phyloP scores from a whole-genome alignment of 2,797 vertebrate species.

The Aplochiton taeniatus region DNA sequence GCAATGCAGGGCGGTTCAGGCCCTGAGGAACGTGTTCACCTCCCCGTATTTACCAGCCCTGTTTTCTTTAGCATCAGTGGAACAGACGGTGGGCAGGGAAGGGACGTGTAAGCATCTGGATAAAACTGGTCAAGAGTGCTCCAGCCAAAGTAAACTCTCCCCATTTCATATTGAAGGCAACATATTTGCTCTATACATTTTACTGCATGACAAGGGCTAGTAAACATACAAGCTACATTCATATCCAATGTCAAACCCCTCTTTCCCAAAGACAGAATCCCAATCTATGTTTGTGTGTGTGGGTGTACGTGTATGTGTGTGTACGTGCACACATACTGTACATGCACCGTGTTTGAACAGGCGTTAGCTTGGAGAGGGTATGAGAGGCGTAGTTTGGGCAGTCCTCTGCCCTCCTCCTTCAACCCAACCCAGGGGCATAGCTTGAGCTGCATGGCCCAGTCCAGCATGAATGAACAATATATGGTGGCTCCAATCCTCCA shows the following conservation, averaged over 20 bases:
- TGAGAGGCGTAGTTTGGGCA: neutral
- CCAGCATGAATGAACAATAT: slow-evolving; percentile 71
- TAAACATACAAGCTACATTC: neutral
- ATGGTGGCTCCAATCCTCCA: slow-evolving; percentile 57
- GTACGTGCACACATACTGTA: slow-evolving; percentile 4
- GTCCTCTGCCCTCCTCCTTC: neutral
- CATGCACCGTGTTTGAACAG: slow-evolving; percentile 6
- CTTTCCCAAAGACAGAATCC: neutral
- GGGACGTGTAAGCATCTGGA: slow-evolving; percentile 11
- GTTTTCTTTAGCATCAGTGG: slow-evolving; percentile 47
- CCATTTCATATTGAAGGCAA: slow-evolving; percentile 4
- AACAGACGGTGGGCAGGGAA: slow-evolving; percentile 10
- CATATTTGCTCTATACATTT: neutral
- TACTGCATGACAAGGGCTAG: neutral
- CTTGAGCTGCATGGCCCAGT: slow-evolving; percentile 40
- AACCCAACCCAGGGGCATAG: neutral
- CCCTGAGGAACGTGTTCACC: slow-evolving; percentile 18
- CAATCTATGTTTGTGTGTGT: slow-evolving; percentile 1
- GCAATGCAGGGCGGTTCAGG: slow-evolving; percentile 9
- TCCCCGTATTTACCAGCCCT: slow-evolving; percentile 45
- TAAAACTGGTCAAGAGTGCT: neutral
- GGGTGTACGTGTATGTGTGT: slow-evolving; percentile 8
- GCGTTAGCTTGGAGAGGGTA: slow-evolving; percentile 3
- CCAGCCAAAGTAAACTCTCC: slow-evolving; percentile 10
- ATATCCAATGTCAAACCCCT: neutral